Conservation (phyloP, 2,888 invertebrate genomes). For the Temnothorax ravouxi region DNA sequence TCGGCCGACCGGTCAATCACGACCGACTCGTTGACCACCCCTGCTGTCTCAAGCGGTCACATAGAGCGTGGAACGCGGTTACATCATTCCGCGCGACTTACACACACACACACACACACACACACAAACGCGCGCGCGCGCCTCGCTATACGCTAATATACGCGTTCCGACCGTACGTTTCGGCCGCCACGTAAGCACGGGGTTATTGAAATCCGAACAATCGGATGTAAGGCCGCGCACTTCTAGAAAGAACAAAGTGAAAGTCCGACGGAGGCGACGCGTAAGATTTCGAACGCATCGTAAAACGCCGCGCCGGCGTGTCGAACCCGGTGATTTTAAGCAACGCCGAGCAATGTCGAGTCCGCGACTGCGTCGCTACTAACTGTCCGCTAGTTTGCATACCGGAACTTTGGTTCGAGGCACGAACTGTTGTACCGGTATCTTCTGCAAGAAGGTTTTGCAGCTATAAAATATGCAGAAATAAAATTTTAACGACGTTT, state of each 20-base stretch:
- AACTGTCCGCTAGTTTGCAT: background rate
- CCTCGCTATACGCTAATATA: background rate
- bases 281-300: slow-evolving; percentile 68
- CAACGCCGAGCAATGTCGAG: slow-evolving; percentile 30
- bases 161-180: slow-evolving; percentile 14
- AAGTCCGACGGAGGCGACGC: slow-evolving; percentile 68
- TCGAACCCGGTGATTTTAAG: slow-evolving; percentile 49
- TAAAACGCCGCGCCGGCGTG: slow-evolving; percentile 37
- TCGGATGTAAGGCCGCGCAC: slow-evolving; percentile 65
- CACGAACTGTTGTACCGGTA: slow-evolving; percentile 6
- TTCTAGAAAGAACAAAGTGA: slow-evolving; percentile 69
- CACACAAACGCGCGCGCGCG: background rate
- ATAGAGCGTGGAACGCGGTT: slow-evolving; percentile 40
- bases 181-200: slow-evolving; percentile 47
- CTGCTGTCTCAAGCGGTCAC: slow-evolving; percentile 22
- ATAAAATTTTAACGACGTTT: background rate
- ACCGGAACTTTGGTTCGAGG: slow-evolving; percentile 35
- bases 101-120: background rate
- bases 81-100: slow-evolving; percentile 37
- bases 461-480: background rate
- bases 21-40: slow-evolving; percentile 37
- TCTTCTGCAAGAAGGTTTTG: background rate
- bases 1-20: background rate
- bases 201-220: slow-evolving; percentile 64
- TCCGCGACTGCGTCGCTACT: slow-evolving; percentile 20